Base-by-base conservation (phyloP, 37 sponge, comb jelly and placozoan species). In the Petrosia ficiformis region DNA sequence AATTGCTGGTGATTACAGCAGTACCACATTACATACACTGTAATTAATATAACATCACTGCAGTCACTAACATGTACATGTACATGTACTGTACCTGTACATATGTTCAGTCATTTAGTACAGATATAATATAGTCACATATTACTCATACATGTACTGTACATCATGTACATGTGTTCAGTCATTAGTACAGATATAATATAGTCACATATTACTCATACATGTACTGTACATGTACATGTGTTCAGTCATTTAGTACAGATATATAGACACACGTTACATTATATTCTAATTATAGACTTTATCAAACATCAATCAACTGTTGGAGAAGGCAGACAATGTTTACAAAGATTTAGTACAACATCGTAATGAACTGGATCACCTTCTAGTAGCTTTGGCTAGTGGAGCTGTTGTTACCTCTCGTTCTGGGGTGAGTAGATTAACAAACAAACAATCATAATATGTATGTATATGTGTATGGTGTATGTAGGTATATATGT, bases 311-410 rank as follows among this genome's bases (percentile, higher is more conserved):
- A 89, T 96, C 82, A 92, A 79, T 70, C 37, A 67, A 4, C 61
- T 96, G 54, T 79, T 96, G 75, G 93, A 96, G 57, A 64, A 65
- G 28, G 97, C 97, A 0, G 93, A 96, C 67, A 56, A 42, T 37
- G 72, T 80, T 21, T 96, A 96, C 74, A 82, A 86, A 66, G 84
- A 75, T 57, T 61, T 93, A 48, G 85, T 89, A n/a, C 38, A 67
- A 35, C 87, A 83, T 72, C 75, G 93, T 29, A 81, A 86, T n/a
- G 77, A 80, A 22, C 77, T 96, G 61, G 93, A 96, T 66, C 57
- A 57, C 28, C 78, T 84, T 37, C 88, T 96, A 22, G 39, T 59
- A 8, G 68, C 69, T 65, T 77, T 85, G 1, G 83, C 85, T 57
- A 73, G 73, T 37, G 80, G 79, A 39, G 42, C 65, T 42, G 24